phyloP scores from a whole-genome alignment of 37 sponge, comb jelly and placozoan species.

The Corticium candelabrum region DNA sequence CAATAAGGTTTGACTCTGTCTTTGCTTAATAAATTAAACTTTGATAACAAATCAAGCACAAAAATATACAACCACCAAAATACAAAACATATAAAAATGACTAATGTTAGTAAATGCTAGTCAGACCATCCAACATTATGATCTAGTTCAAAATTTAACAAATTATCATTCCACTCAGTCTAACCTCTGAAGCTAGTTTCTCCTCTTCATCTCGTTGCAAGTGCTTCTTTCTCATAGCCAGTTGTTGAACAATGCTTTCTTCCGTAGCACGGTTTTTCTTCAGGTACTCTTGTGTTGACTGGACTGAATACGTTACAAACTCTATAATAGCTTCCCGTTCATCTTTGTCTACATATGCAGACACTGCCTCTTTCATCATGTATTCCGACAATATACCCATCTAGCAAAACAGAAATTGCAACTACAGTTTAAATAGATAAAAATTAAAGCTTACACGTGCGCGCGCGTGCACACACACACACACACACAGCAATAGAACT shows the following conservation, averaged over 20 bases:
- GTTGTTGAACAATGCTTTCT: not conserved
- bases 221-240: not conserved
- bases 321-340: conserved; percentile 68
- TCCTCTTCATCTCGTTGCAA: not conserved
- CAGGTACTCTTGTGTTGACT: not conserved
- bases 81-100: too few relatives aligned
- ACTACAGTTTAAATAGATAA: not conserved
- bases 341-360: conserved; percentile 69
- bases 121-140: too few relatives aligned
- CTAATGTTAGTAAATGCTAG: too few relatives aligned
- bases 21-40: too few relatives aligned
- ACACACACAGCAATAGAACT: conserved; percentile 17
- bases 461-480: too few relatives aligned
- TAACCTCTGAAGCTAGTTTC: conserved; percentile 11
- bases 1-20: too few relatives aligned
- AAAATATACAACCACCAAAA: too few relatives aligned
- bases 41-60: too few relatives aligned
- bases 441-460: too few relatives aligned
- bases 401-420: not conserved
- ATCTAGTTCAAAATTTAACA: too few relatives aligned
- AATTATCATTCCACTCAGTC: too few relatives aligned
- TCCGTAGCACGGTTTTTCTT: not conserved
- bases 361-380: conserved; percentile 50
- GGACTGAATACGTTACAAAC: conserved; percentile 21
- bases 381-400: conserved; percentile 56